Percentiles rank a stretch among this genome's conserved stretches.
phyloP scores from a whole-genome alignment of 2,797 vertebrate genomes.

The Taeniopygia guttata region DNA sequence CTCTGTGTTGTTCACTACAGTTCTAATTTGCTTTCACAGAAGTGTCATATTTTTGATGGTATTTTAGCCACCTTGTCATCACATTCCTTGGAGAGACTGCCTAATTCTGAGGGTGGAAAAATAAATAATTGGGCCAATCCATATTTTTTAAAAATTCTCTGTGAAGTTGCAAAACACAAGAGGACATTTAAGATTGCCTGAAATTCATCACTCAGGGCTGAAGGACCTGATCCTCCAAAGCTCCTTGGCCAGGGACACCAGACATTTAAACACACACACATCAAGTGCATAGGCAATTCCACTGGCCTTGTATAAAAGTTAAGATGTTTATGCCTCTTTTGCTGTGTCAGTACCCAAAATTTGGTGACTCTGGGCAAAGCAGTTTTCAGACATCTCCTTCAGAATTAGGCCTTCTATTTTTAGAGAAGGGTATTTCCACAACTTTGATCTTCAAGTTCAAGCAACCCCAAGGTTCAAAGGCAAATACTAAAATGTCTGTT shows the following conservation, averaged over 20 bases:
- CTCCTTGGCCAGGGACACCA: neutral
- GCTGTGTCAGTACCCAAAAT: neutral
- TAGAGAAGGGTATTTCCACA: neutral
- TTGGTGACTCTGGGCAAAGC: neutral
- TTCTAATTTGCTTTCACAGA: neutral
- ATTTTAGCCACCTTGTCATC: neutral
- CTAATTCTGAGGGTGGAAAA: neutral
- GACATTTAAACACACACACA: neutral
- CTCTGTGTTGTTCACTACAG: neutral
- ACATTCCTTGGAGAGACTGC: neutral
- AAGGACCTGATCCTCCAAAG: neutral
- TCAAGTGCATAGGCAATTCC: neutral
- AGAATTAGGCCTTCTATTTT: neutral
- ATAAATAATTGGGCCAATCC: neutral
- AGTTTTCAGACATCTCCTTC: neutral
- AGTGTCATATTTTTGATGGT: neutral
- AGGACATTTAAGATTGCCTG: neutral
- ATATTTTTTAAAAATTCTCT: fast-evolving
- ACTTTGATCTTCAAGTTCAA: neutral
- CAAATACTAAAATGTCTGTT: neutral
- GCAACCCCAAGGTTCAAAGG: neutral
- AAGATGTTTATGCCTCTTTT: neutral
- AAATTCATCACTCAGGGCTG: neutral
- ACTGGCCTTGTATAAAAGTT: neutral
- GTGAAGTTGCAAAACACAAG: neutral